A percentile compares a stretch with the other conserved stretches of the same genome.
phyloP scores from a whole-genome alignment of 2,113 vertebrate genomes.

The Mirza zaza region DNA sequence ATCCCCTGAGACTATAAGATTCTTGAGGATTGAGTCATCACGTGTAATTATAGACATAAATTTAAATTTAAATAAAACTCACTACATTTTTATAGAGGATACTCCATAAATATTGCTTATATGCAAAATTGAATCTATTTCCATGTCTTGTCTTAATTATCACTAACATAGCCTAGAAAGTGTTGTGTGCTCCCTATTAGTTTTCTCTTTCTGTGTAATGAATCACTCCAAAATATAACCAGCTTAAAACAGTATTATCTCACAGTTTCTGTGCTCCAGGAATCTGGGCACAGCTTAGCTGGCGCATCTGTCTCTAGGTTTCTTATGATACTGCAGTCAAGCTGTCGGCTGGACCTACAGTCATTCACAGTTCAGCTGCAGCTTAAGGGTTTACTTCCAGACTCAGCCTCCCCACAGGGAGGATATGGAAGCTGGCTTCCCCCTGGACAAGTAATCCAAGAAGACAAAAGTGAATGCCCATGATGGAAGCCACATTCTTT shows the following conservation, averaged over 20 bases:
- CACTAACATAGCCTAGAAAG: not conserved
- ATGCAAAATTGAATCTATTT: not conserved
- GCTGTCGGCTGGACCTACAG: too few relatives aligned
- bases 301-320: not conserved
- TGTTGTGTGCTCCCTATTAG: not conserved
- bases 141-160: not conserved
- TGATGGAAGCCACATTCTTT: not conserved
- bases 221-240: not conserved
- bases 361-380: not conserved
- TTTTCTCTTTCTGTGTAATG: not conserved
- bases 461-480: not conserved
- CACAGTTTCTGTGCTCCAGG: not conserved
- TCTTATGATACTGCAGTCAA: not conserved
- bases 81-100: not conserved
- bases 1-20: not conserved
- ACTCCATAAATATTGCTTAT: not conserved
- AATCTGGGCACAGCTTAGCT: not conserved
- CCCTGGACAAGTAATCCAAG: not conserved
- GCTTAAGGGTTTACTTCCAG: not conserved
- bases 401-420: not conserved
- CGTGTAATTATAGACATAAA: not conserved
- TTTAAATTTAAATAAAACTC: constrained; percentile 2
- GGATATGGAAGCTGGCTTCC: not conserved
- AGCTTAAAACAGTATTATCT: not conserved
- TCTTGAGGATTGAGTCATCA: not conserved